Evolutionary conservation across 2,797 vertebrate species (phyloP).

Genomic region (Urosaurus nigricauda): DNA sequence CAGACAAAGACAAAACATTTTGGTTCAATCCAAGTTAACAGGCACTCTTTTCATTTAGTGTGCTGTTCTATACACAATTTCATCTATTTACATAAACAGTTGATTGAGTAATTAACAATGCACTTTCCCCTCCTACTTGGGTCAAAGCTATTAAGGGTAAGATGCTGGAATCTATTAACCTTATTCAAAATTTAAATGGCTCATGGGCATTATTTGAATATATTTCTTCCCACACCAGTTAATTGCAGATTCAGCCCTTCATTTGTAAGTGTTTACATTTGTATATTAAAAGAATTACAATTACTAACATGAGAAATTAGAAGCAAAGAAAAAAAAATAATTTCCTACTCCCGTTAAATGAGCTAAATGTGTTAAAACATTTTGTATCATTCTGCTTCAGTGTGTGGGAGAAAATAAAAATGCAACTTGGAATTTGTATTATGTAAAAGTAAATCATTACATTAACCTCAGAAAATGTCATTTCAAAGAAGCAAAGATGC

Average conservation of each 20-base stretch:
- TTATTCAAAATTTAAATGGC: conserved; percentile 48
- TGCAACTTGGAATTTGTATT: conserved; percentile 1
- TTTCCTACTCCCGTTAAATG: not conserved
- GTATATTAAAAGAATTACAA: conserved; percentile 11
- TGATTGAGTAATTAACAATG: conserved; percentile 50
- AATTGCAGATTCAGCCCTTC: conserved; percentile 5
- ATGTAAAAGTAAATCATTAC: not conserved
- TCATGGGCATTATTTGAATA: conserved; percentile 38
- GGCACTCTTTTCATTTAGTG: not conserved
- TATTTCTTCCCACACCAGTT: not conserved
- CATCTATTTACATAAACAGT: conserved; percentile 53
- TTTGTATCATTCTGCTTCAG: not conserved
- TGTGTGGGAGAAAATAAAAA: not conserved
- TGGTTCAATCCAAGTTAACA: not conserved
- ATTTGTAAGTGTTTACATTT: conserved; percentile 20
- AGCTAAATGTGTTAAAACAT: not conserved
- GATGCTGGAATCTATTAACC: conserved; percentile 43
- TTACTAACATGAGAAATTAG: not conserved
- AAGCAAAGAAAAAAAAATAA: conserved; percentile 7
- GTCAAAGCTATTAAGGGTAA: conserved; percentile 44
- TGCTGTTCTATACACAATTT: conserved; percentile 25
- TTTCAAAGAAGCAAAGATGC: not conserved
- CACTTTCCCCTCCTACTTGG: conserved; percentile 31
- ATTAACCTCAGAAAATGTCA: not conserved
- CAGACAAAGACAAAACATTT: not conserved